These are phyloP conservation scores for Cladopsammia gracilis DNA, from an alignment of 64 coral and sea anemone species.

Conservation along the genomic window DNA sequence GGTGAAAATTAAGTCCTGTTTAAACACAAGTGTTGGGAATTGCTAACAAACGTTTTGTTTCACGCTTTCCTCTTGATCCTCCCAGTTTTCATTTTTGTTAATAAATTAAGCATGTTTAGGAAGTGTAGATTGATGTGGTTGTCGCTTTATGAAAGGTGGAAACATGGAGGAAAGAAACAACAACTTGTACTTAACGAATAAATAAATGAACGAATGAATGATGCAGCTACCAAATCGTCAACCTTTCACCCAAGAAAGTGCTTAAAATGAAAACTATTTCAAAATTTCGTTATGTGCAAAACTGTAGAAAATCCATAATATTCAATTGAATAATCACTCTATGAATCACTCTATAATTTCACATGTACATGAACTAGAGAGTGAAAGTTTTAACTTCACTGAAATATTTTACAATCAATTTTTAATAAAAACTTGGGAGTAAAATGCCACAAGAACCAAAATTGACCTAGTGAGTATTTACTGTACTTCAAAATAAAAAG, in stretches of 20 bases:
- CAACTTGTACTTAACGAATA: not conserved
- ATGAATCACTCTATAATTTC: too few relatives aligned
- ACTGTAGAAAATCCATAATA: too few relatives aligned
- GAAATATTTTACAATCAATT: not conserved
- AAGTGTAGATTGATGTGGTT: not conserved
- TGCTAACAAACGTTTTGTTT: slow-evolving; percentile 23
- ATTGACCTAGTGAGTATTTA: not conserved
- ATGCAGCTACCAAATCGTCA: too few relatives aligned
- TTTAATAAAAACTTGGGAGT: not conserved
- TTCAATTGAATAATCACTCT: too few relatives aligned
- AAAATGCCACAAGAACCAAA: not conserved
- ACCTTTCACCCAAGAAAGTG: too few relatives aligned
- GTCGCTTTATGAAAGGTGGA: not conserved
- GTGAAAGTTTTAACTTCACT: not conserved
- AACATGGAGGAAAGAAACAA: not conserved
- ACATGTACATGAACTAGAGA: too few relatives aligned
- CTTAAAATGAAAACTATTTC: too few relatives aligned
- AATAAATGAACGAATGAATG: too few relatives aligned
- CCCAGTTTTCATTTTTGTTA: not conserved
- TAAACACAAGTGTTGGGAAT: slow-evolving; percentile 30
- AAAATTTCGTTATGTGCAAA: too few relatives aligned
- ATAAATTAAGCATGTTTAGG: not conserved
- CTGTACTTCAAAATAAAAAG: not conserved
- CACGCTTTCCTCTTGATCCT: not conserved
- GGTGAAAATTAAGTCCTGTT: slow-evolving; percentile 27